Evolutionary conservation across 2,888 invertebrate species (phyloP).

Genomic region (Colostygia pectinataria): DNA sequence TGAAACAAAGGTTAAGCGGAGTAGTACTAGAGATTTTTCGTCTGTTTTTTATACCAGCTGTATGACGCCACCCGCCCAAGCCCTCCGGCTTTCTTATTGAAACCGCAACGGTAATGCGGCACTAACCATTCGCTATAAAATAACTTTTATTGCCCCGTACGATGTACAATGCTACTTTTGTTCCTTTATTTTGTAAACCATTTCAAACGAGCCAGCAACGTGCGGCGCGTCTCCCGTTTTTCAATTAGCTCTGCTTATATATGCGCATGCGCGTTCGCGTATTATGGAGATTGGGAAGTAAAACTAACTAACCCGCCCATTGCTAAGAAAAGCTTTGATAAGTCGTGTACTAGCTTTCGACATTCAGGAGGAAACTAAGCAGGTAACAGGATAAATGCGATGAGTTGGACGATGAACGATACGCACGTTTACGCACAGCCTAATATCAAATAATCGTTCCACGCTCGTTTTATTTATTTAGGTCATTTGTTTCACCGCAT

Average conservation of each 20-base stretch:
- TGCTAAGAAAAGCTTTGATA: not conserved
- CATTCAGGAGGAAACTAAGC: not conserved
- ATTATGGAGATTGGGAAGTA: conserved; percentile 23
- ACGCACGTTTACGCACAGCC: no score
- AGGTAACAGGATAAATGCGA: not conserved
- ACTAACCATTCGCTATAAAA: conserved; percentile 24
- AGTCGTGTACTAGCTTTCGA: conserved; percentile 3
- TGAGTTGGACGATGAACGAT: no score
- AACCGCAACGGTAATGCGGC: conserved; percentile 28
- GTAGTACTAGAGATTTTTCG: no score
- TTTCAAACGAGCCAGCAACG: conserved; percentile 15
- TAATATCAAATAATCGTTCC: no score
- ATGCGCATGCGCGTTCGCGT: conserved; percentile 38
- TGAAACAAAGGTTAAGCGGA: no score
- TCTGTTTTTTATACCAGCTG: conserved; percentile 3
- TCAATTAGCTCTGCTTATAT: conserved; percentile 44
- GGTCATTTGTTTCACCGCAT: no score
- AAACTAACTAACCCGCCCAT: not conserved
- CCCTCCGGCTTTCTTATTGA: conserved; percentile 15
- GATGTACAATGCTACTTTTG: conserved; percentile 5
- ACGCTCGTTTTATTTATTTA: no score
- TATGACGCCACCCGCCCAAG: not conserved
- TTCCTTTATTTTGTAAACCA: not conserved
- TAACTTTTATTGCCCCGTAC: conserved; percentile 11
- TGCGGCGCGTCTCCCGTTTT: conserved; percentile 39